Base-by-base conservation (phyloP, 2,797 vertebrate genomes). In the Staurois parvus region DNA sequence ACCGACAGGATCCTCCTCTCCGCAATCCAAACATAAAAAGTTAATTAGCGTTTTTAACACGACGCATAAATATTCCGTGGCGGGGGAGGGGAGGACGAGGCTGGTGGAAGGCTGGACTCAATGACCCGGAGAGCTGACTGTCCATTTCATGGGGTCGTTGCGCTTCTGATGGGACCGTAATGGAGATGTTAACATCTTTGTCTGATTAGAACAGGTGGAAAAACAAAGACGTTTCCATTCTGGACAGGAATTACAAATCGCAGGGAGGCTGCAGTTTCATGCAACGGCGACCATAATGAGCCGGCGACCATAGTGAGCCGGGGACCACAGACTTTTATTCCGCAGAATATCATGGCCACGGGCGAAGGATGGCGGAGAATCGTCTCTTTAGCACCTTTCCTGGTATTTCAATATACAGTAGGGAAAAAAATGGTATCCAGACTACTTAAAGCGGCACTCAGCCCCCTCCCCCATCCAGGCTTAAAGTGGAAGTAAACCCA, bases 21-120 rank as follows among this genome's bases (percentile, higher is more conserved):
- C 37, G 24, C 70, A 37, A 28, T 26, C 72, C 52, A 67, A 82
- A 78, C 79, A 83, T 73, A 73, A 83, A 86, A 79, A 81, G 28
- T 70, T 67, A 64, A 86, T 82, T 78, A 86, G 66, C 34, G 59
- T 28, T 76, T n/a, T 52, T 28, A 82, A 19, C 56, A 56, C 30
- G 42, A 82, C 32, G 56, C 67, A 83, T 78, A 62, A 73, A 83
- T 77, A 72, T 64, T 76, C 37, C 74, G 74, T 3, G 19, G 9
- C 17, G 29, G 62, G 64, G n/a, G n/a, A n/a, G n/a, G n/a, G n/a
- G n/a, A n/a, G n/a, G 30, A 76, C 37, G 8, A 12, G n/a, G 17
- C 32, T 30, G 59, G 80, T 78, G 56, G 80, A 67, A 73, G 74
- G 80, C 24, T 48, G 12, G 13, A 40, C 67, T 82, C 66, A 76